Evolutionary conservation across 2,888 invertebrate species (phyloP).

Genomic region (Zonitis immaculata): DNA sequence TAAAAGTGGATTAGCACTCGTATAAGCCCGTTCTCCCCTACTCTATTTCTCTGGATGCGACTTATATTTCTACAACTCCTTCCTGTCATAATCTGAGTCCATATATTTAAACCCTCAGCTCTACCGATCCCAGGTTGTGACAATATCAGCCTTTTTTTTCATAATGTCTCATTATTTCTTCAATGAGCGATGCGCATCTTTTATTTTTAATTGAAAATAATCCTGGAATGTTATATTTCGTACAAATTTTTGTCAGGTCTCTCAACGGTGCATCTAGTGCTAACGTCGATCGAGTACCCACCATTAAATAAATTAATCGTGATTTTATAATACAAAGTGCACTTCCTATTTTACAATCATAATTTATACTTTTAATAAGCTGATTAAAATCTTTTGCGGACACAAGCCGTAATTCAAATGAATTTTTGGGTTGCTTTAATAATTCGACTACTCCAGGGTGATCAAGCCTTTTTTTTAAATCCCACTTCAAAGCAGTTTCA

Average conservation of each 20-base stretch:
- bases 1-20: no score
- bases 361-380: neutral
- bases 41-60: no score
- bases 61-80: no score
- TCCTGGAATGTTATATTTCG: conserved; percentile 7
- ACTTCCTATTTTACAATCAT: neutral
- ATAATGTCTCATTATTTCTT: neutral
- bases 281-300: conserved; percentile 10
- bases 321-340: neutral
- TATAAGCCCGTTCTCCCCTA: no score
- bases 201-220: conserved; percentile 7
- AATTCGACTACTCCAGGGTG: conserved; percentile 17
- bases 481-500: neutral
- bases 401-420: conserved; percentile 7
- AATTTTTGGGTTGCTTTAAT: conserved; percentile 12
- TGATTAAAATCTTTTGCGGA: neutral
- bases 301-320: conserved; percentile 4
- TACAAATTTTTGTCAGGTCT: no score
- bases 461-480: conserved; percentile 1
- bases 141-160: conserved; percentile 3
- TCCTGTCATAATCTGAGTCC: no score
- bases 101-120: no score
- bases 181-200: neutral
- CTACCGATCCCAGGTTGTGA: no score
- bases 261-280: conserved; percentile 11